Conservation (phyloP, 1,140 invertebrate species). For the Drosophila mauritiana region DNA sequence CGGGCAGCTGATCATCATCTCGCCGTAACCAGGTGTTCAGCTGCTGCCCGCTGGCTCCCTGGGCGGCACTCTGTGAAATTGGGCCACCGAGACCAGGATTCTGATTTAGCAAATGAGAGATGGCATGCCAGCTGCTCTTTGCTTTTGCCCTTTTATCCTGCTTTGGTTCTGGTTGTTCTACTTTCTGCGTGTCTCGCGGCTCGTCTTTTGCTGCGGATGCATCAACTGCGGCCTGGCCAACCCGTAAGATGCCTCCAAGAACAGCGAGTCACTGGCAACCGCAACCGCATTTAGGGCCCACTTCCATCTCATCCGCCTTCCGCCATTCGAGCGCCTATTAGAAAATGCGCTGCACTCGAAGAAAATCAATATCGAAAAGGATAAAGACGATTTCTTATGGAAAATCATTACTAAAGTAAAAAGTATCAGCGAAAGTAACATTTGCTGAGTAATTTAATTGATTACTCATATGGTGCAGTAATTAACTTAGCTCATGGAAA, state of each 20-base stretch:
- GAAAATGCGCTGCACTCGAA: conserved; percentile 14
- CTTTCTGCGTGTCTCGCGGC: conserved; percentile 3
- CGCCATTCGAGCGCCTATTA: conserved; percentile 7
- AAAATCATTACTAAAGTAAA: no score
- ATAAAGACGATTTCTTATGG: no score
- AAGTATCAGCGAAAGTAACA: no score
- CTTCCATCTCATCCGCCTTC: not conserved
- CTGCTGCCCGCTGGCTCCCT: conserved; percentile 19
- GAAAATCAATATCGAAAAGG: not conserved
- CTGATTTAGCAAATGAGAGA: not conserved
- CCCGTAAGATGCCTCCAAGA: conserved; percentile 62
- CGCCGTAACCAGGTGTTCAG: conserved; percentile 20
- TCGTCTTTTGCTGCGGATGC: conserved; percentile 32
- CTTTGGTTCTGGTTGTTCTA: no score
- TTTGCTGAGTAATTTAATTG: no score
- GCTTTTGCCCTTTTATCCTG: not conserved
- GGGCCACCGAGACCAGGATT: conserved; percentile 41
- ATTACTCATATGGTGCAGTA: no score
- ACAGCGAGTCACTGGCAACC: conserved; percentile 60
- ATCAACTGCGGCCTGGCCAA: conserved; percentile 31
- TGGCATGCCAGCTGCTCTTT: conserved; percentile 4
- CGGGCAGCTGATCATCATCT: conserved; percentile 36
- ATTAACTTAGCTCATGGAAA: no score
- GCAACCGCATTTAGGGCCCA: conserved; percentile 67
- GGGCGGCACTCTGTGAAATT: conserved; percentile 71